Percentiles rank a stretch among this genome's conserved stretches.
Evolutionary conservation across 1,140 invertebrate genomes (phyloP).

Genomic region (Plodia interpunctella): DNA sequence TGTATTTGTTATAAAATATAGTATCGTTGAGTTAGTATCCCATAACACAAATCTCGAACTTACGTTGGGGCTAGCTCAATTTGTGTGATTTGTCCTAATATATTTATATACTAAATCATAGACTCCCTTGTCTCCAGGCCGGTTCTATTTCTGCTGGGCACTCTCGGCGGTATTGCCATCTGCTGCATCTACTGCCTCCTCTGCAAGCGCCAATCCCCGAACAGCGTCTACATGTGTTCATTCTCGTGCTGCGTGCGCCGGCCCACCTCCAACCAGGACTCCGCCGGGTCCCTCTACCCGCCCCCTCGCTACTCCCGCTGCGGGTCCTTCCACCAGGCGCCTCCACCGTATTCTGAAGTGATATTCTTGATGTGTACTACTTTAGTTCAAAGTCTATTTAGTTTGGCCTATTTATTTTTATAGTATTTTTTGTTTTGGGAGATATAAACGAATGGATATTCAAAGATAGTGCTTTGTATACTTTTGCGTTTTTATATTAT

Average conservation of each 20-base stretch:
- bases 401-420: constrained; percentile 23
- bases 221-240: constrained; percentile 76
- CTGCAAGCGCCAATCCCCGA: constrained; percentile 77
- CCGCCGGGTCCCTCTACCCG: constrained; percentile 85
- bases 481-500: too few relatives aligned
- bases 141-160: constrained; percentile 58
- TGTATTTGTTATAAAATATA: too few relatives aligned
- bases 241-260: constrained; percentile 51
- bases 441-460: not conserved
- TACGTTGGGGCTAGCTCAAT: too few relatives aligned
- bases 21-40: too few relatives aligned
- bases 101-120: constrained; percentile 7
- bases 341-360: constrained; percentile 90
- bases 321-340: constrained; percentile 85
- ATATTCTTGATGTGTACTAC: constrained; percentile 27
- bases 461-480: too few relatives aligned
- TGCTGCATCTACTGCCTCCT: constrained; percentile 83
- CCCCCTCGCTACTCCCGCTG: constrained; percentile 88
- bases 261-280: constrained; percentile 82
- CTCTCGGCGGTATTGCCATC: constrained; percentile 78
- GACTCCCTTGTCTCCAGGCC: constrained; percentile 36
- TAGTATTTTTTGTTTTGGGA: constrained; percentile 8
- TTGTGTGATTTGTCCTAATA: too few relatives aligned
- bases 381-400: constrained; percentile 25
- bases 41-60: too few relatives aligned